A percentile compares a stretch with the other conserved stretches of the same genome.
These are phyloP conservation scores for Colostygia pectinataria DNA, from an alignment of 2,888 invertebrate species.

Conservation along the genomic window DNA sequence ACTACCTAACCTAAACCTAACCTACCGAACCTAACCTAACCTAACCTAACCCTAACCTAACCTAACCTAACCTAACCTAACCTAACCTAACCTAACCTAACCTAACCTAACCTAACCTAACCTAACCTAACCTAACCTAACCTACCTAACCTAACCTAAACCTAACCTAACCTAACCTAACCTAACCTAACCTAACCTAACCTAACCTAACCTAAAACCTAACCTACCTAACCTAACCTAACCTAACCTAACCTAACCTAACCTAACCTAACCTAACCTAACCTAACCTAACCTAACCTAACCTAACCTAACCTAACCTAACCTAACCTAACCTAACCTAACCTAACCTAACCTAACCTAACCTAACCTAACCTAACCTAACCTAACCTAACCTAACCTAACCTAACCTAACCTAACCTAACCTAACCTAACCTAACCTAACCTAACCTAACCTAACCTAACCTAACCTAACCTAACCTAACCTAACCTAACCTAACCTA, in stretches of 20 bases:
- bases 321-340: slow-evolving; percentile 24
- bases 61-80: slow-evolving; percentile 22
- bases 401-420: slow-evolving; percentile 19
- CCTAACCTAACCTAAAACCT: slow-evolving; percentile 38
- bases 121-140: slow-evolving; percentile 35
- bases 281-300: slow-evolving; percentile 29
- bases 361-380: slow-evolving; percentile 23
- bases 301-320: slow-evolving; percentile 24
- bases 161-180: slow-evolving; percentile 33
- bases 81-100: slow-evolving; percentile 18
- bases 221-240: slow-evolving; percentile 36
- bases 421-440: slow-evolving; percentile 8
- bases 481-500: slow-evolving; percentile 31
- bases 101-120: slow-evolving; percentile 13
- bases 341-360: slow-evolving; percentile 24
- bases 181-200: slow-evolving; percentile 38
- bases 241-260: slow-evolving; percentile 32
- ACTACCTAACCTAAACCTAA: slow-evolving; percentile 27
- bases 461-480: slow-evolving; percentile 28
- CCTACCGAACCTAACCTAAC: slow-evolving; percentile 22
- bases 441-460: slow-evolving; percentile 24
- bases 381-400: slow-evolving; percentile 22
- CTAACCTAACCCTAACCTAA: slow-evolving; percentile 25
- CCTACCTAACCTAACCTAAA: slow-evolving; percentile 36
- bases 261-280: slow-evolving; percentile 36